Conservation (phyloP, 2,797 vertebrate species). For the Apogon hyalosoma region DNA sequence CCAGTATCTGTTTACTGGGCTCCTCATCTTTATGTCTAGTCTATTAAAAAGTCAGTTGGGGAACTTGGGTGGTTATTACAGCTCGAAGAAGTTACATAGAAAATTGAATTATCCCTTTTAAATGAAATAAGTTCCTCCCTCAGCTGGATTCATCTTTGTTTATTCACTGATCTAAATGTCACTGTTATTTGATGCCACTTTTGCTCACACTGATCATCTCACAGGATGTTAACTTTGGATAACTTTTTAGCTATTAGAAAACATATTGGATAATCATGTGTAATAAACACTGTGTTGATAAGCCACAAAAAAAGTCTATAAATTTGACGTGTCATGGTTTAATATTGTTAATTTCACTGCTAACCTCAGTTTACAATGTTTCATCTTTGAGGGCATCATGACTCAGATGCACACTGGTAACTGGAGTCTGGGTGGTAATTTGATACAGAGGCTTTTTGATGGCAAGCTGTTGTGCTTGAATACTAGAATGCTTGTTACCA, state of each 20-base stretch:
- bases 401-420: constrained; percentile 47
- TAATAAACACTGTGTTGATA: not conserved
- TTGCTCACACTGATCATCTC: not conserved
- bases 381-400: constrained; percentile 14
- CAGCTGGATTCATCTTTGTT: no score
- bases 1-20: not conserved
- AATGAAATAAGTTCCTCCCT: no score
- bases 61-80: no score
- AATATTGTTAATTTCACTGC: not conserved
- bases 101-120: no score
- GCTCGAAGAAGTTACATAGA: no score
- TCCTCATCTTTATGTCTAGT: no score
- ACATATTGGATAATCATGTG: not conserved
- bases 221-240: not conserved
- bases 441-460: constrained; percentile 45
- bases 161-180: not conserved
- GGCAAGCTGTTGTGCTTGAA: constrained; percentile 37
- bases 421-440: constrained; percentile 52
- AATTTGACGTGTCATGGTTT: not conserved
- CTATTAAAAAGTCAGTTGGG: no score
- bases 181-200: not conserved
- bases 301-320: not conserved
- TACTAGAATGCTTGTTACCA: constrained; percentile 15
- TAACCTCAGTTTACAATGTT: constrained; percentile 8
- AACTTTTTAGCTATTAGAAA: not conserved